Evolutionary conservation across 1,140 invertebrate genomes (phyloP).

Genomic region (Sipha flava): DNA sequence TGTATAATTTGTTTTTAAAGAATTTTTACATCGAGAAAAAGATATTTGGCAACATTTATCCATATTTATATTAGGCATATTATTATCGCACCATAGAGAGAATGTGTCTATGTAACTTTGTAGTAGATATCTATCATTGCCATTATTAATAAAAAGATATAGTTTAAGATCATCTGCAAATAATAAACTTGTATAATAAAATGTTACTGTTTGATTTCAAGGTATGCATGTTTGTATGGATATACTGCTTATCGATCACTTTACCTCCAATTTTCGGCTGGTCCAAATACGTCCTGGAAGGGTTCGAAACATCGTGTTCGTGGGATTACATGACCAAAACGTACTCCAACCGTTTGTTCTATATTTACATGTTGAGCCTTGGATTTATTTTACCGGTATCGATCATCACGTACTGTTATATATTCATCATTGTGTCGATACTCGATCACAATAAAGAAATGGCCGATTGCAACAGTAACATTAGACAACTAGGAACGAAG

Average conservation of each 20-base stretch:
- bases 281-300: constrained; percentile 49
- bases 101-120: no score
- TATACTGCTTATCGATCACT: constrained; percentile 46
- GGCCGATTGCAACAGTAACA: constrained; percentile 37
- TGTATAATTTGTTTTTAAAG: no score
- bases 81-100: no score
- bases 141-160: no score
- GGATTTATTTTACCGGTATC: constrained; percentile 48
- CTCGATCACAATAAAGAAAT: constrained; percentile 45
- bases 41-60: no score
- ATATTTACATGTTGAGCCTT: constrained; percentile 47
- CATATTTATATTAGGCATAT: no score
- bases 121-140: no score
- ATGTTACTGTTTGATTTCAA: constrained; percentile 34
- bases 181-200: no score
- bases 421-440: constrained; percentile 44
- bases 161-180: no score
- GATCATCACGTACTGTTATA: constrained; percentile 48
- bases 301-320: constrained; percentile 50
- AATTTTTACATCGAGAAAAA: no score
- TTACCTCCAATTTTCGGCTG: constrained; percentile 51
- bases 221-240: constrained; percentile 47
- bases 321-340: constrained; percentile 50
- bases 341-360: constrained; percentile 45
- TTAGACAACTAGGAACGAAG: not conserved